Evolutionary conservation across 2,888 invertebrate genomes (phyloP).

Genomic region (Coleophora flavipennella): DNA sequence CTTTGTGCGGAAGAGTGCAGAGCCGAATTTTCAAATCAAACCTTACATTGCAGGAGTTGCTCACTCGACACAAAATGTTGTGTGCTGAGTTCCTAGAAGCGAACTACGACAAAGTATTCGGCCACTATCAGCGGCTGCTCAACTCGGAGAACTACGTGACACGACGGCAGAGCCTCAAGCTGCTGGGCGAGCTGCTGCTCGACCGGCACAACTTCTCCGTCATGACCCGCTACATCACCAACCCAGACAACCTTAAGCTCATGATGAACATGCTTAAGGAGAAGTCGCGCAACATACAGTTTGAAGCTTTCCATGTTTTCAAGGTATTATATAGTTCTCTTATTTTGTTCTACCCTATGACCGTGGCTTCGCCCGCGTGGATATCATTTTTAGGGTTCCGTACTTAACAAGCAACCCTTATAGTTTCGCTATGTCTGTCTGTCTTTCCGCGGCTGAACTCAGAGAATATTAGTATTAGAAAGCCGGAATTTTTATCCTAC

Average conservation of each 20-base stretch:
- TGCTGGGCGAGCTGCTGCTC: conserved; percentile 95
- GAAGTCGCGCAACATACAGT: conserved; percentile 99
- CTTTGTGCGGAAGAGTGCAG: too few relatives aligned
- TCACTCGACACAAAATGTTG: conserved; percentile 94
- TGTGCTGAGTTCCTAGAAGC: conserved; percentile 99
- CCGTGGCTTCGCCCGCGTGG: too few relatives aligned
- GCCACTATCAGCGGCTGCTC: conserved; percentile 95
- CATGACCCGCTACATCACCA: conserved; percentile 98
- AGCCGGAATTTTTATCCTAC: too few relatives aligned
- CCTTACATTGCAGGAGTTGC: conserved; percentile 80
- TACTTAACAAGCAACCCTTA: too few relatives aligned
- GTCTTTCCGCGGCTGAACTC: too few relatives aligned
- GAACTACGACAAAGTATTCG: conserved; percentile 99
- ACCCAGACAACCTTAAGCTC: conserved; percentile 98
- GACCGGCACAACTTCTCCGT: conserved; percentile 99
- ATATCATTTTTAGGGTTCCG: too few relatives aligned
- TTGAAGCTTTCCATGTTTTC: conserved; percentile 99
- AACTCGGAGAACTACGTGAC: conserved; percentile 99
- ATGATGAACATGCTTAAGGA: conserved; percentile 99
- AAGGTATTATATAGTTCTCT: conserved; percentile 78
- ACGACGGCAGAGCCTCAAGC: conserved; percentile 97
- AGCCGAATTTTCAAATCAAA: too few relatives aligned
- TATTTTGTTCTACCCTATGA: too few relatives aligned
- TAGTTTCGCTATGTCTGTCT: too few relatives aligned
- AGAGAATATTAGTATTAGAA: too few relatives aligned